Evolutionary conservation across 2,797 vertebrate species (phyloP).

Genomic region (Melanogrammus aeglefinus): DNA sequence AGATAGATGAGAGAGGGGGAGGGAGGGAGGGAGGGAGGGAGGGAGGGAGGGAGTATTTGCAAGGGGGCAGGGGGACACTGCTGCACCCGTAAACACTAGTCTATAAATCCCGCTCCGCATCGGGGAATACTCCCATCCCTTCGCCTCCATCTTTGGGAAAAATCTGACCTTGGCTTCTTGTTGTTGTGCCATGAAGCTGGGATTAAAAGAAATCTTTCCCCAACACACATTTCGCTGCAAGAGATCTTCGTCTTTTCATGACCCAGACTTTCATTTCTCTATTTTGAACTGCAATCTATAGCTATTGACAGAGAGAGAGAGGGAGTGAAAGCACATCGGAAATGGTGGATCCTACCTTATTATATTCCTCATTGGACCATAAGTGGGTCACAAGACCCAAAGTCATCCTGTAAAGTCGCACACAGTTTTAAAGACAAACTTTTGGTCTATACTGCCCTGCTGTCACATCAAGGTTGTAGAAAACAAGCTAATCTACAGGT

Average conservation of each 20-base stretch:
- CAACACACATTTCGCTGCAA: constrained; percentile 72
- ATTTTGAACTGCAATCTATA: constrained; percentile 44
- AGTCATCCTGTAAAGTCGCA: constrained; percentile 24
- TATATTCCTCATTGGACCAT: constrained; percentile 37
- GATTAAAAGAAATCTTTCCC: constrained; percentile 75
- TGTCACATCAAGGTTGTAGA: neutral
- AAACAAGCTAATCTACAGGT: neutral
- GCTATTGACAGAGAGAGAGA: constrained; percentile 44
- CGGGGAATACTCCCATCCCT: constrained; percentile 38
- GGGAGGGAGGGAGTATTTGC: neutral
- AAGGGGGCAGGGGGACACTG: constrained; percentile 13
- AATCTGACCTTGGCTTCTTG: constrained; percentile 72
- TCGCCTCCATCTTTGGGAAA: constrained; percentile 42
- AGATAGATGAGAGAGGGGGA: neutral
- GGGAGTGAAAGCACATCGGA: constrained; percentile 24
- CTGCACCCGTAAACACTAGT: constrained; percentile 27
- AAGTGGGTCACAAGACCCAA: constrained; percentile 56
- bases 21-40: neutral
- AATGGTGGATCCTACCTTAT: constrained; percentile 43
- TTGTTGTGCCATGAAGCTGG: constrained; percentile 58
- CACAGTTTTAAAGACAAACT: neutral
- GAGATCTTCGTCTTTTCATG: constrained; percentile 36
- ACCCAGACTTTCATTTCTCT: constrained; percentile 53
- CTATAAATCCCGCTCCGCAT: constrained; percentile 42
- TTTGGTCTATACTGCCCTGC: neutral